These are phyloP conservation scores for Anthophora plumipes DNA, from an alignment of 2,888 invertebrate genomes.

Conservation along the genomic window DNA sequence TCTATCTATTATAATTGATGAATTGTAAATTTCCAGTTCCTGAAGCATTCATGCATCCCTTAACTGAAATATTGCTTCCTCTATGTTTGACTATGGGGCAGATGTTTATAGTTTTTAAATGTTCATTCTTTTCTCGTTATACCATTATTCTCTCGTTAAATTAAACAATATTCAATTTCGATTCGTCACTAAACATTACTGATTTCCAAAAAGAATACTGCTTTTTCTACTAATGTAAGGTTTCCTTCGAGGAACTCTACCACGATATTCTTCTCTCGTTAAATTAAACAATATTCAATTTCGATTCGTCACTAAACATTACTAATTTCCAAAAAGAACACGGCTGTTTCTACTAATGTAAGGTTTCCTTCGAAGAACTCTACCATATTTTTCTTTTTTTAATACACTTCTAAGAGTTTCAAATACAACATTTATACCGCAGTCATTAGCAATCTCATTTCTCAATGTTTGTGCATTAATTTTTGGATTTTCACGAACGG, in stretches of 20 bases:
- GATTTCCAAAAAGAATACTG: background rate
- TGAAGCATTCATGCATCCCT: background rate
- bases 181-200: background rate
- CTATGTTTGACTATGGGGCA: background rate
- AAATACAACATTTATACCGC: background rate
- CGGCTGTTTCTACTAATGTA: background rate
- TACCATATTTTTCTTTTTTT: background rate
- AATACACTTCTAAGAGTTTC: background rate
- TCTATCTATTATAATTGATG: background rate
- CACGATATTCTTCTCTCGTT: background rate
- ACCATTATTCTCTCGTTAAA: background rate
- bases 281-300: background rate
- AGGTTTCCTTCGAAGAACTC: background rate
- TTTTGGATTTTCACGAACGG: background rate
- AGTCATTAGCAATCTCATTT: background rate
- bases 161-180: background rate
- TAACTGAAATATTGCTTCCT: background rate
- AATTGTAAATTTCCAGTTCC: background rate
- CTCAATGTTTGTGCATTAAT: background rate
- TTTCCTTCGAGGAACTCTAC: no score
- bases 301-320: background rate
- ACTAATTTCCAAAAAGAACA: background rate
- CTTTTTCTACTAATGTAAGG: background rate
- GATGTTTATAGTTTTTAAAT: no score
- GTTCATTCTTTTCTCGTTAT: no score